Base-by-base conservation (phyloP, 2,113 vertebrate species). In the Gavia stellata region DNA sequence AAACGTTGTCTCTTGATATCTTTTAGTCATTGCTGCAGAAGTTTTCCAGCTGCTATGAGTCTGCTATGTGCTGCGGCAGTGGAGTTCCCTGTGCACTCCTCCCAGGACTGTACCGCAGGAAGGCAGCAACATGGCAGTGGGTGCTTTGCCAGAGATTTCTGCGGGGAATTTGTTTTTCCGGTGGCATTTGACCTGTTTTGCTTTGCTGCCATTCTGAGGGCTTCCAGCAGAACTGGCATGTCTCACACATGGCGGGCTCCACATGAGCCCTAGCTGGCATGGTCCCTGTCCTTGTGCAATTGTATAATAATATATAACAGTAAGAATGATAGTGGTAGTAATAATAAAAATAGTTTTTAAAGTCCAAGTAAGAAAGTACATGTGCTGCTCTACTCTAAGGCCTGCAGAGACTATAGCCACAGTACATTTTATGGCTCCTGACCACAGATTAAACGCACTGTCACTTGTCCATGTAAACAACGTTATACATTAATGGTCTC, bases 51-150 rank as follows among this genome's bases (percentile, higher is more conserved):
- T 86, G 56, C n/a, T 72, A 9, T 5, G 16, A 66, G 29, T 5
- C 25, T 62, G 34, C 49, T n/a, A 7, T 6, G 31, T 0, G 2
- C 1, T 1, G 15, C 0, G 0, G 63, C 49, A 62, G 15, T 5
- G 15, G 17, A 81, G 34, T 20, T 78, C 62, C 53, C 62, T 29
- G 17, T 12, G 29, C 0, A 0, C 20, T 50, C 21, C 65, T 77
- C 16, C 28, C 0, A 0, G 38, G 11, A 83, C 18, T 20, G 10
- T 26, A 31, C 45, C 1, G 2, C 80, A 61, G 42, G 50, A 82
- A 91, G 11, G 45, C 56, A 66, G 47, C 8, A 33, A 36, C 40
- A 42, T 1, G 1, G 21, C 6, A 1, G 25, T 31, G 40, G 29
- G 38, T 47, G 36, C 16, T 88, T 62, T 78, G 55, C n/a, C 52